A percentile compares a stretch with the other conserved stretches of the same genome.
phyloP scores from a whole-genome alignment of 2,797 vertebrate genomes.

The Chiroxiphia lanceolata region DNA sequence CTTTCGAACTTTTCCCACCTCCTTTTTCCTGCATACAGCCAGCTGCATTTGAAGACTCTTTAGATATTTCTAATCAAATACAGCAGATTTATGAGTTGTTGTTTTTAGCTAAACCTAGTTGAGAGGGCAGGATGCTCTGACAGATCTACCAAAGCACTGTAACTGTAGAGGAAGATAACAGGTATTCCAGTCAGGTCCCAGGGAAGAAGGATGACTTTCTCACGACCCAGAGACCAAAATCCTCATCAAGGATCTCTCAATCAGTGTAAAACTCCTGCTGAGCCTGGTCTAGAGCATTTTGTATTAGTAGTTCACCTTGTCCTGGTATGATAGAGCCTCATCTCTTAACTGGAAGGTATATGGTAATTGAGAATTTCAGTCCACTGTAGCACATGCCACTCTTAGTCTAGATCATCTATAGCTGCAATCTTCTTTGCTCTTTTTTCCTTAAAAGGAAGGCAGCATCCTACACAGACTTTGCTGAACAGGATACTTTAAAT shows the following conservation, averaged over 20 bases:
- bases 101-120: background rate
- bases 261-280: background rate
- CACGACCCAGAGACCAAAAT: background rate
- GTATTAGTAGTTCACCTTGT: background rate
- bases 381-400: background rate
- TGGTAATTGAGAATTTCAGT: background rate
- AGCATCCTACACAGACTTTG: background rate
- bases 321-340: background rate
- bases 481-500: background rate
- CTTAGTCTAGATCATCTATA: background rate
- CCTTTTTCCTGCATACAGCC: slow-evolving; percentile 32
- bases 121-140: background rate
- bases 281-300: background rate
- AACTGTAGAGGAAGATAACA: background rate
- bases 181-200: background rate
- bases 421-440: background rate
- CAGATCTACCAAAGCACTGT: background rate
- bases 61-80: background rate
- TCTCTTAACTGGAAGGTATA: background rate
- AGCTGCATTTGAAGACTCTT: background rate
- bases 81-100: background rate
- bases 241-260: background rate
- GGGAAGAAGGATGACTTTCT: background rate
- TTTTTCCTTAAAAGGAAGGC: background rate
- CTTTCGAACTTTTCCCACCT: slow-evolving; percentile 7